Evolutionary conservation across 2,888 invertebrate species (phyloP).

Genomic region (Ferrisia virgata): DNA sequence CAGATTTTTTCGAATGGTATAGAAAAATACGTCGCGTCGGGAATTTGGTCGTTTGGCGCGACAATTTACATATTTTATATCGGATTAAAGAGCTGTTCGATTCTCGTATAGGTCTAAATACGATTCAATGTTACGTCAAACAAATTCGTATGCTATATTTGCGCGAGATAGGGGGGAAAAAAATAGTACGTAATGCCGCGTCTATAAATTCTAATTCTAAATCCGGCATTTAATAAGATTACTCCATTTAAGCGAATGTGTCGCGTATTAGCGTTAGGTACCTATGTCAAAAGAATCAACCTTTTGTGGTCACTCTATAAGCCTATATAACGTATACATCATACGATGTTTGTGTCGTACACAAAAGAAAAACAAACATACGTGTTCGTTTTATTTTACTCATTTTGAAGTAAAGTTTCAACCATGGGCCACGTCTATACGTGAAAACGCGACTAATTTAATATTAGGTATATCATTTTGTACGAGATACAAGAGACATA

Average conservation of each 20-base stretch:
- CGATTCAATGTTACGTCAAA: not conserved
- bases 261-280: not conserved
- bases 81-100: not conserved
- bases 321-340: no score
- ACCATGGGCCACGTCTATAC: not conserved
- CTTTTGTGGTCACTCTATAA: not conserved
- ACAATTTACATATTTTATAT: not conserved
- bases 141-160: not conserved
- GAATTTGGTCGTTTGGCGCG: not conserved
- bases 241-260: not conserved
- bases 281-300: not conserved
- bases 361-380: not conserved
- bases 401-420: not conserved
- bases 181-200: not conserved
- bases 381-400: slow-evolving; percentile 1
- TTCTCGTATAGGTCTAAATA: no score
- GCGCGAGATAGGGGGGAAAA: not conserved
- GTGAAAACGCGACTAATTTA: not conserved
- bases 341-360: not conserved
- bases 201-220: not conserved
- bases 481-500: not conserved
- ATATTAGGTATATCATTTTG: not conserved
- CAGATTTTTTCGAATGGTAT: not conserved
- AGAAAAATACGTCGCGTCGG: not conserved
- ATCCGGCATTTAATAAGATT: not conserved